Evolutionary conservation across 2,888 invertebrate genomes (phyloP).

Genomic region (Apocheima hispidaria): DNA sequence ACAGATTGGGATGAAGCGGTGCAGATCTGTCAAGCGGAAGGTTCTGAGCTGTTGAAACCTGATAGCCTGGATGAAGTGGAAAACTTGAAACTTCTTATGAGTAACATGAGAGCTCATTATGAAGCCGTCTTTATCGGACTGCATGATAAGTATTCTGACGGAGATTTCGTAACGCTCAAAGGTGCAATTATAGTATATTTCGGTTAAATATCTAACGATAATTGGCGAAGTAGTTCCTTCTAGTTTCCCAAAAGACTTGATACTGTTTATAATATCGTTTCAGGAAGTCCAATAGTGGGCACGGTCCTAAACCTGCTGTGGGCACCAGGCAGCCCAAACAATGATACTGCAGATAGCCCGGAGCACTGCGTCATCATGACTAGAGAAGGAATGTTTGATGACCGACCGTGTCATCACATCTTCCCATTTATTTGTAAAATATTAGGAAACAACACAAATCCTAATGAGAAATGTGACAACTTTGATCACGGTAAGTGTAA

Average conservation of each 20-base stretch:
- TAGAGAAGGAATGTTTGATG: constrained; percentile 62
- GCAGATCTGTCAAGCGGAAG: constrained; percentile 64
- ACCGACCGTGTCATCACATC: constrained; percentile 55
- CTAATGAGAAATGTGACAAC: constrained; percentile 57
- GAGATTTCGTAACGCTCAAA: constrained; percentile 59
- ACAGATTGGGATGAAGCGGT: constrained; percentile 62
- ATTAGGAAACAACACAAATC: constrained; percentile 51
- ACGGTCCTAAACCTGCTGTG: constrained; percentile 61
- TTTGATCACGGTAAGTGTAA: constrained; percentile 54
- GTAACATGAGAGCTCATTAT: constrained; percentile 65
- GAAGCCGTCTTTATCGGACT: constrained; percentile 62
- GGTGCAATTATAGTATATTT: constrained; percentile 42
- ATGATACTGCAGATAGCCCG: constrained; percentile 44
- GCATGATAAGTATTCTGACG: constrained; percentile 61
- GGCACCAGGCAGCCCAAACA: constrained; percentile 61
- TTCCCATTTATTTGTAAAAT: constrained; percentile 67
- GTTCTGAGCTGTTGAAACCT: constrained; percentile 59
- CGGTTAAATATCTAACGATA: not conserved
- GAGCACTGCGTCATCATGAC: constrained; percentile 66
- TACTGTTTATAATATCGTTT: constrained; percentile 22
- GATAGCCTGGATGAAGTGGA: constrained; percentile 61
- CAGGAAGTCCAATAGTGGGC: constrained; percentile 58
- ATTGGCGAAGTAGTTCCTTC: not conserved
- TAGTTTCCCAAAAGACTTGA: not conserved
- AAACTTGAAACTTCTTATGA: constrained; percentile 61